Conservation (phyloP, 2,888 invertebrate species). For the Sarcophaga variegata region DNA sequence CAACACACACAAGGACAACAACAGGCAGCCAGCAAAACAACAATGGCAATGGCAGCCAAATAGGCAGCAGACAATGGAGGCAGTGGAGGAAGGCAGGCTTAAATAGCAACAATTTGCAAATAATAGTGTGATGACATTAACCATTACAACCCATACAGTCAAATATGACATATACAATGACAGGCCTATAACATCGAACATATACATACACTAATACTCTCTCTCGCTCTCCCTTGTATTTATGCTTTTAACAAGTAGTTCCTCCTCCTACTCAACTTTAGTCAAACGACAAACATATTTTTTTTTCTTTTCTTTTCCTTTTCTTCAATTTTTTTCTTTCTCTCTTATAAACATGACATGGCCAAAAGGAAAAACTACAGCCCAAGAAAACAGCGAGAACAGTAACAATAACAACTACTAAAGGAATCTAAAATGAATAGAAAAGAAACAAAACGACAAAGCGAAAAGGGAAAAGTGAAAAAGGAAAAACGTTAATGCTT, state of each 20-base stretch:
- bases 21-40: conserved; percentile 4
- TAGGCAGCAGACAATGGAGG: neutral
- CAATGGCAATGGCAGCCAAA: neutral
- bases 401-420: neutral
- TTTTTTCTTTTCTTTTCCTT: too few species aligned
- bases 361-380: conserved; percentile 36
- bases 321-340: too few species aligned
- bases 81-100: neutral
- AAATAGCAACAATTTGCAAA: conserved; percentile 52
- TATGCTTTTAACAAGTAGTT: neutral
- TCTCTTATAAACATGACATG: conserved; percentile 40
- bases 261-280: neutral
- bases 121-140: conserved; percentile 58
- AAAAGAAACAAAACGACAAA: neutral
- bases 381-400: conserved; percentile 10
- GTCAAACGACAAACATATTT: conserved; percentile 32
- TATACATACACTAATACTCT: neutral
- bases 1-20: neutral
- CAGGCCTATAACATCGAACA: conserved; percentile 43
- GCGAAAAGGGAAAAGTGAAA: neutral
- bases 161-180: conserved; percentile 63
- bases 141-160: conserved; percentile 31
- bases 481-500: conserved; percentile 49
- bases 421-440: neutral
- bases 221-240: neutral